Evolutionary conservation across 2,797 vertebrate genomes (phyloP).

Genomic region (Micrastur ruficollis): DNA sequence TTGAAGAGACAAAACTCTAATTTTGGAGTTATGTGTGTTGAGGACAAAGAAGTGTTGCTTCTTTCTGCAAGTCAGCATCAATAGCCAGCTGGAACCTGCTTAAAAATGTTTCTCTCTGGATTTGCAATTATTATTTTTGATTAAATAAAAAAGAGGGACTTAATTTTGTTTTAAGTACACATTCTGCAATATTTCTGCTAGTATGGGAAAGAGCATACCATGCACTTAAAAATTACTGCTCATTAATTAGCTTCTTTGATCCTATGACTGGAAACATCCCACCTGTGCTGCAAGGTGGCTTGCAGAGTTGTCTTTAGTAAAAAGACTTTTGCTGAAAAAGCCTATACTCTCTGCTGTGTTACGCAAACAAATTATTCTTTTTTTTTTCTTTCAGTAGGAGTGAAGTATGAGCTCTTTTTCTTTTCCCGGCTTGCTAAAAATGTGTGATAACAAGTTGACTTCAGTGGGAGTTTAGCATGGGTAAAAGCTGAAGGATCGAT

Average conservation of each 20-base stretch:
- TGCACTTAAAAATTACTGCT: conserved; percentile 21
- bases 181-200: conserved; percentile 16
- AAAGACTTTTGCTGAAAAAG: conserved; percentile 45
- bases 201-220: not conserved
- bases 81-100: conserved; percentile 1
- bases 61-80: conserved; percentile 41
- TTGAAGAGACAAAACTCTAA: conserved; percentile 20
- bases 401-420: conserved; percentile 36
- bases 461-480: conserved; percentile 57
- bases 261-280: conserved; percentile 5
- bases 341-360: not conserved
- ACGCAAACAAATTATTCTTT: not conserved
- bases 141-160: not conserved
- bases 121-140: conserved; percentile 36
- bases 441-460: conserved; percentile 59
- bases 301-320: not conserved
- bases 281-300: conserved; percentile 21
- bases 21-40: not conserved
- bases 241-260: conserved; percentile 60
- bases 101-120: conserved; percentile 27
- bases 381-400: not conserved
- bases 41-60: not conserved
- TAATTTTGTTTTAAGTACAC: conserved; percentile 25
- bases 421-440: conserved; percentile 10
- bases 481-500: conserved; percentile 60